Conservation (phyloP, 1,140 invertebrate species). For the Tetragonula clypearis region DNA sequence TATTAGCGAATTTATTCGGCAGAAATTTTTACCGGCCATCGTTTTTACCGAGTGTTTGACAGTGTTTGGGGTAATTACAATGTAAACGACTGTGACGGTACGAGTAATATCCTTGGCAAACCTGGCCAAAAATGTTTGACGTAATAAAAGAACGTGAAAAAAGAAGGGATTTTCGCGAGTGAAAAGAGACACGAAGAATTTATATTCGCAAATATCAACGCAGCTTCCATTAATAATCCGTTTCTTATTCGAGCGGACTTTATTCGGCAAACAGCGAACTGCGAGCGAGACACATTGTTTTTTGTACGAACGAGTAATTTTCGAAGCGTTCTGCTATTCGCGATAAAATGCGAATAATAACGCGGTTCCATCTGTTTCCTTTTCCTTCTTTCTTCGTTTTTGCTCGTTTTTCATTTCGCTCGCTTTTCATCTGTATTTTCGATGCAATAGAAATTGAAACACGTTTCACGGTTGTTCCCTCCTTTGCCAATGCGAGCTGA, state of each 20-base stretch:
- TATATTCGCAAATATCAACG: neutral
- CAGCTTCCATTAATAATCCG: neutral
- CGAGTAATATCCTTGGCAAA: neutral
- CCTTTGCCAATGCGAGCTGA: too few relatives aligned
- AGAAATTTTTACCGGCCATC: too few relatives aligned
- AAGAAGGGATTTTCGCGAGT: too few relatives aligned
- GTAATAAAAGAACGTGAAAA: neutral
- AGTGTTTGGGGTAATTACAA: too few relatives aligned
- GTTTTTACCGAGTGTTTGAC: neutral
- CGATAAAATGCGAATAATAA: neutral
- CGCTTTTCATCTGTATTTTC: neutral
- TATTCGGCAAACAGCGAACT: neutral
- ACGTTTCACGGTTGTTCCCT: neutral
- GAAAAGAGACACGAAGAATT: too few relatives aligned
- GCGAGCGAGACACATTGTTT: neutral
- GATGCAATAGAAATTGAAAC: neutral
- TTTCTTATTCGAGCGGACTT: neutral
- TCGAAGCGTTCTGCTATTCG: neutral
- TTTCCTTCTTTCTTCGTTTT: neutral
- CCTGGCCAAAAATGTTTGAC: neutral
- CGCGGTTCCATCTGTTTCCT: neutral
- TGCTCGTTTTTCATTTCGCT: too few relatives aligned
- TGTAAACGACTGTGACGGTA: too few relatives aligned
- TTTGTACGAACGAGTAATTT: neutral
- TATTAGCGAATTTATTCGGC: neutral